phyloP scores from a whole-genome alignment of 2,888 invertebrate species.

The Drosophila acutilabella region DNA sequence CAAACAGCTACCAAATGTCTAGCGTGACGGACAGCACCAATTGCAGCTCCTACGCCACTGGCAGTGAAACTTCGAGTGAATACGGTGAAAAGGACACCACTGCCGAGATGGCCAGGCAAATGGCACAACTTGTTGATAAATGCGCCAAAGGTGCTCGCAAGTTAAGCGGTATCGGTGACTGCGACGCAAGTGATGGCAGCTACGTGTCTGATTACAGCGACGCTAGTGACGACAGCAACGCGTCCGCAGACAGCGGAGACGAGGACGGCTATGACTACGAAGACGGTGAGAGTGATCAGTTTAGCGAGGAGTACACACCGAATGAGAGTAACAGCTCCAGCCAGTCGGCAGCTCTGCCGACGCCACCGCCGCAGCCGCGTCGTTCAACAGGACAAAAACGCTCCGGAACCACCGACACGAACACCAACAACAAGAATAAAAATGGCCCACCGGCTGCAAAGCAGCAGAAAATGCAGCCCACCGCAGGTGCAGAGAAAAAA shows the following conservation, averaged over 20 bases:
- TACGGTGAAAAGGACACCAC: not conserved
- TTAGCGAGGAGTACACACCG: conserved; percentile 42
- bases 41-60: not conserved
- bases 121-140: not conserved
- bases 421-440: conserved; percentile 3
- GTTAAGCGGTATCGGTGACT: not conserved
- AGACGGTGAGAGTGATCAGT: conserved; percentile 18
- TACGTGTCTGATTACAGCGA: not conserved
- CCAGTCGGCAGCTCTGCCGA: not conserved
- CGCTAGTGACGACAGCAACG: not conserved
- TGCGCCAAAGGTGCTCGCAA: not conserved
- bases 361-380: not conserved
- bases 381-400: conserved; percentile 8
- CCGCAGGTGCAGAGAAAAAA: not conserved
- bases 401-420: not conserved
- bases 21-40: conserved; percentile 3
- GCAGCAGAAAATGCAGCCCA: not conserved
- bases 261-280: not conserved
- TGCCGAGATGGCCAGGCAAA: not conserved
- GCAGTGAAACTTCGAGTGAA: not conserved
- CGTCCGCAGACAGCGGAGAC: not conserved
- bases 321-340: conserved; percentile 4
- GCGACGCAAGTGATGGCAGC: not conserved
- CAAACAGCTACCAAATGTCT: conserved; percentile 10
- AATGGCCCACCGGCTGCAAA: conserved; percentile 6